Percentiles rank a stretch among this genome's conserved stretches.
phyloP scores from a whole-genome alignment of 2,888 invertebrate species.

The Dioctria linearis region DNA sequence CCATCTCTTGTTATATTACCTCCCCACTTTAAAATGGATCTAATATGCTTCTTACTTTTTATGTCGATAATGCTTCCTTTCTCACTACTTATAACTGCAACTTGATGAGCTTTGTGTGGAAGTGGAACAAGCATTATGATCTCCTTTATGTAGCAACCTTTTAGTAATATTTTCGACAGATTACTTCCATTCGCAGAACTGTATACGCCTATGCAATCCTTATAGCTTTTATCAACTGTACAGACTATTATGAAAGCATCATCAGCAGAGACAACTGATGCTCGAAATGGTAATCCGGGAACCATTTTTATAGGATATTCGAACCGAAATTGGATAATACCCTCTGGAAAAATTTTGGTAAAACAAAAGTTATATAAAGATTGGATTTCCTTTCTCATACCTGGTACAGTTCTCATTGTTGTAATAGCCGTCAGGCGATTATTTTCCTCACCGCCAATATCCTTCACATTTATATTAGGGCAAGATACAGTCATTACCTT shows the following conservation, averaged over 20 bases:
- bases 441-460: conserved; percentile 77
- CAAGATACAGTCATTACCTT: conserved; percentile 70
- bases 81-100: conserved; percentile 91
- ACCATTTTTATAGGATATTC: conserved; percentile 85
- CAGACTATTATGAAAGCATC: conserved; percentile 83
- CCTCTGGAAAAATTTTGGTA: conserved; percentile 73
- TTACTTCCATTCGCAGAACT: conserved; percentile 84
- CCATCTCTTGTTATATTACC: conserved; percentile 90
- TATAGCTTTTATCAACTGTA: conserved; percentile 85
- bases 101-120: conserved; percentile 87
- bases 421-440: conserved; percentile 77
- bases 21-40: conserved; percentile 93
- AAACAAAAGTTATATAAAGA: background rate
- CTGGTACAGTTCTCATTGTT: conserved; percentile 81
- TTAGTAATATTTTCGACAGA: conserved; percentile 72
- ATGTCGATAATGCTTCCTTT: conserved; percentile 93
- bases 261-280: conserved; percentile 87
- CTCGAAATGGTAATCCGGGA: conserved; percentile 80
- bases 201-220: conserved; percentile 87
- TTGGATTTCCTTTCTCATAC: conserved; percentile 68
- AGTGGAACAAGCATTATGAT: conserved; percentile 83
- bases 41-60: conserved; percentile 87
- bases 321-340: conserved; percentile 83
- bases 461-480: conserved; percentile 65
- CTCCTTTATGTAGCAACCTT: conserved; percentile 77